Evolutionary conservation across 2,888 invertebrate genomes (phyloP), one percentile per base, ranked within the genome.

Genomic region (Helobdella robusta): DNA sequence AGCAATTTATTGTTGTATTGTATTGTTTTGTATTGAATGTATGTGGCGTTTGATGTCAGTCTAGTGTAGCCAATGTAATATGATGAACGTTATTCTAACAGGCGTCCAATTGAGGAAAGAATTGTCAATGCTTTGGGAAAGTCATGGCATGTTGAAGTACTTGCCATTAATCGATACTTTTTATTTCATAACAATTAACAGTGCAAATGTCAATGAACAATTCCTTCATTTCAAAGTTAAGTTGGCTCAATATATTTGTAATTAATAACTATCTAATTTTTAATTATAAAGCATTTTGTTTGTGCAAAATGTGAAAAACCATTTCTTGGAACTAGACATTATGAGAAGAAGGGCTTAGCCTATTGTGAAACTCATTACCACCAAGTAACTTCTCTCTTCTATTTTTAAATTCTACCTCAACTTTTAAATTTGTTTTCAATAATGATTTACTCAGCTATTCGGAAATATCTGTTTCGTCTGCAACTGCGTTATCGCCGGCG

Each of bases 241-340:
- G n/a, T n/a, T n/a, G n/a, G n/a, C n/a, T n/a, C n/a, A n/a, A n/a
- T n/a, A n/a, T n/a, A n/a, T n/a, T n/a, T n/a, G n/a, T n/a, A n/a
- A n/a, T n/a, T n/a, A n/a, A n/a, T n/a, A n/a, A n/a, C n/a, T n/a
- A n/a, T n/a, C n/a, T n/a, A n/a, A n/a, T n/a, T n/a, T n/a, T n/a
- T n/a, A n/a, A n/a, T n/a, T n/a, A 83, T 84, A 5, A 79, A 91
- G 88, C 98, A 99, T 82, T 98, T 98, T 80, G 98, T 97, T 1
- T 99, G 98, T 81, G 95, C 97, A 71, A 95, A 95, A 81, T 98
- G 98, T 79, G 98, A 99, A 82, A 97, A 98, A 80, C 98, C 98
- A 0, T 98, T 98, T 84, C 86, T 95, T 77, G 98, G 98, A 0
- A 93, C 95, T 82, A 89, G 97, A 0, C 97, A 98, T 81, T 98